Percentiles rank a stretch among this genome's conserved stretches.
Conservation (phyloP, 2,888 invertebrate species). For the Anticlea derivata region DNA sequence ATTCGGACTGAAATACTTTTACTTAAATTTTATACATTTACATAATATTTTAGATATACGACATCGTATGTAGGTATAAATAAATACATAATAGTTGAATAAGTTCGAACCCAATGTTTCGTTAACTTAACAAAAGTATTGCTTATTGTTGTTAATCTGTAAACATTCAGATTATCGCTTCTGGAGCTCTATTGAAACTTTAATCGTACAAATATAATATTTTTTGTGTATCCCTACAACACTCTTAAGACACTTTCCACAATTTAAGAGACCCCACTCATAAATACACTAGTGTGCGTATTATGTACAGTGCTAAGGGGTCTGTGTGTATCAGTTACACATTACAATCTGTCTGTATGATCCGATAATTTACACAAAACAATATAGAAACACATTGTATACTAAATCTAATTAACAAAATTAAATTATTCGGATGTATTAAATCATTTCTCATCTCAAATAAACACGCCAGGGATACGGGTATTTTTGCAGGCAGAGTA, state of each 20-base stretch:
- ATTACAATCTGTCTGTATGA: slow-evolving; percentile 7
- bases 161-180: slow-evolving; percentile 52
- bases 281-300: slow-evolving; percentile 64
- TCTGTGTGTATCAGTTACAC: slow-evolving; percentile 7
- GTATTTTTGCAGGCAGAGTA: slow-evolving; percentile 38
- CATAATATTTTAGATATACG: slow-evolving; percentile 63
- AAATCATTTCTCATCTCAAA: slow-evolving; percentile 73
- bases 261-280: slow-evolving; percentile 36
- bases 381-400: slow-evolving; percentile 24
- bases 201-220: slow-evolving; percentile 39
- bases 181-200: slow-evolving; percentile 57
- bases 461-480: slow-evolving; percentile 61
- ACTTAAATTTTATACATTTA: slow-evolving; percentile 72
- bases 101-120: slow-evolving; percentile 9
- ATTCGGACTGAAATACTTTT: slow-evolving; percentile 73
- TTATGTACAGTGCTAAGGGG: slow-evolving; percentile 70
- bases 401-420: slow-evolving; percentile 46
- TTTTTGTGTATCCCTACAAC: slow-evolving; percentile 65
- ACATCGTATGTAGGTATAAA: slow-evolving; percentile 32
- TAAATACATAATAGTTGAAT: slow-evolving; percentile 33
- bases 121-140: slow-evolving; percentile 10
- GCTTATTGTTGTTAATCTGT: slow-evolving; percentile 7
- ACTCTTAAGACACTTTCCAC: slow-evolving; percentile 41
- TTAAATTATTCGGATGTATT: slow-evolving; percentile 72
- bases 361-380: slow-evolving; percentile 20